These are phyloP conservation scores for Nettapus auritus DNA, from an alignment of 2,113 vertebrate species.

Conservation along the genomic window DNA sequence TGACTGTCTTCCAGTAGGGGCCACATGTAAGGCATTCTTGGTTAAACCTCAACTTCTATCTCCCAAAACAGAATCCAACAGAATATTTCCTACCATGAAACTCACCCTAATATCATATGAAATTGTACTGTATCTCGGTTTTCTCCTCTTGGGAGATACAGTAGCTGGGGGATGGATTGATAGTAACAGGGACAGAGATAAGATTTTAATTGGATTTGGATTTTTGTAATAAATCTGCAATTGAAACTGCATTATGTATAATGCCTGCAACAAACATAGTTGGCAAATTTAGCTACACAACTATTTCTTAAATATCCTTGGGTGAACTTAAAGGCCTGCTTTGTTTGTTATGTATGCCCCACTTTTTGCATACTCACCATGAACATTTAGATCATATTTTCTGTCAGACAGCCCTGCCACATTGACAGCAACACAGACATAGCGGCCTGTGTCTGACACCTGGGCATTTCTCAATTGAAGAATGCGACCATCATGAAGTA, in stretches of 20 bases:
- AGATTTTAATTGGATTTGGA: background rate
- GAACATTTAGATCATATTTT: slow-evolving; percentile 88
- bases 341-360: background rate
- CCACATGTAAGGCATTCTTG: background rate
- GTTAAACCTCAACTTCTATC: background rate
- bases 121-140: background rate
- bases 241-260: background rate
- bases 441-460: slow-evolving; percentile 89
- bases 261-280: background rate
- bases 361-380: slow-evolving; percentile 80
- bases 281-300: background rate
- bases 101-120: accelerated
- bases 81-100: background rate
- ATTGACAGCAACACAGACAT: slow-evolving; percentile 91
- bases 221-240: background rate
- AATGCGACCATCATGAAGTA: slow-evolving; percentile 79
- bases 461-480: slow-evolving; percentile 82
- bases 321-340: background rate
- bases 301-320: accelerated
- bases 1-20: background rate
- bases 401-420: slow-evolving; percentile 90
- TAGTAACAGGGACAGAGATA: background rate
- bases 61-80: accelerated
- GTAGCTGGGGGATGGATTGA: background rate
- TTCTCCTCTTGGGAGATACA: accelerated